phyloP scores from a whole-genome alignment of 2,888 invertebrate genomes.

The Dendrolimus houi region DNA sequence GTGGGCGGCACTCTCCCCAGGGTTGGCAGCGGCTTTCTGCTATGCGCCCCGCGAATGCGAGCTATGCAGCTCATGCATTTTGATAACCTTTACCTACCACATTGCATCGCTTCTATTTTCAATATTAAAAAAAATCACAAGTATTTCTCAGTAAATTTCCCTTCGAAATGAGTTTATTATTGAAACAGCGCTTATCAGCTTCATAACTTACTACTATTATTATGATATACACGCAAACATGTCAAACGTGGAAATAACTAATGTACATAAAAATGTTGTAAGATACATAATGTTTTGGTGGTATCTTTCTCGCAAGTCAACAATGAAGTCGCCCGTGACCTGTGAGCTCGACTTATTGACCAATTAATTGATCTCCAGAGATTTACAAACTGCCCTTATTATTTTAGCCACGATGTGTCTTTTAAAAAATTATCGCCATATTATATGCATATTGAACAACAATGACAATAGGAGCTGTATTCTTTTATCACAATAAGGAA shows the following conservation, averaged over 20 bases:
- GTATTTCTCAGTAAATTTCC: conserved; percentile 42
- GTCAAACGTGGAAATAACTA: conserved; percentile 24
- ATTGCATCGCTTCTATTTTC: conserved; percentile 10
- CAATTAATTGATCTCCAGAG: conserved; percentile 59
- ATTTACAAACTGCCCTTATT: conserved; percentile 41
- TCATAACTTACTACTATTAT: conserved; percentile 26
- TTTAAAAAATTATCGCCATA: no score
- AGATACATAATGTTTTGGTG: conserved; percentile 20
- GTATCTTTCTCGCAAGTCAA: conserved; percentile 35
- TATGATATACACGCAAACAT: conserved; percentile 24
- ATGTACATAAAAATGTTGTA: conserved; percentile 12
- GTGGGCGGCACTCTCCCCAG: conserved; percentile 50
- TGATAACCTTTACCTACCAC: neutral
- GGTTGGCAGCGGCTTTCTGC: conserved; percentile 26
- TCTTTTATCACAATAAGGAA: no score
- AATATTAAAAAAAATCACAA: conserved; percentile 19
- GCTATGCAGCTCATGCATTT: conserved; percentile 8
- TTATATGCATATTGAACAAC: no score
- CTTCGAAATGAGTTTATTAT: conserved; percentile 44
- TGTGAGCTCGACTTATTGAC: conserved; percentile 54
- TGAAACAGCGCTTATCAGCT: conserved; percentile 46
- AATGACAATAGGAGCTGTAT: no score
- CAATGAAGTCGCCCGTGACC: conserved; percentile 64
- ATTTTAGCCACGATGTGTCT: neutral
- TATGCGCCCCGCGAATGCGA: conserved; percentile 6